Percentiles rank a stretch among this genome's conserved stretches.
Evolutionary conservation across 1,140 invertebrate genomes (phyloP).

Genomic region (Conus betulinus): DNA sequence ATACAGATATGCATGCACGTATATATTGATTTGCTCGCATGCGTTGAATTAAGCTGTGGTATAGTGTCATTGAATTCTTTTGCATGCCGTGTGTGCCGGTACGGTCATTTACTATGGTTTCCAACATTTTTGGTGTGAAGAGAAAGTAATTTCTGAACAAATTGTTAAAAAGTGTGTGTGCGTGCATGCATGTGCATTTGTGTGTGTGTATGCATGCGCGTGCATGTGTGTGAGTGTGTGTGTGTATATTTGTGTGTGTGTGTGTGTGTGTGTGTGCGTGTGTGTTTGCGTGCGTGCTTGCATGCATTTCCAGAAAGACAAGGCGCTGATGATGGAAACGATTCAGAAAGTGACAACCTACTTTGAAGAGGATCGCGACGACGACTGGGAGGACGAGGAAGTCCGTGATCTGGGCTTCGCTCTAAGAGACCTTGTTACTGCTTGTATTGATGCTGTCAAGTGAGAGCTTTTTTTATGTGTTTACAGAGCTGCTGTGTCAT

Average conservation of each 20-base stretch:
- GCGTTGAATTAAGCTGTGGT: no score
- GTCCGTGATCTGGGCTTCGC: not conserved
- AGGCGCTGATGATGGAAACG: constrained; percentile 18
- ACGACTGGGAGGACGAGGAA: constrained; percentile 5
- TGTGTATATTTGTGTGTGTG: constrained; percentile 1
- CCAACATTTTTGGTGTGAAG: no score
- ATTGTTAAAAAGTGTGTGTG: no score
- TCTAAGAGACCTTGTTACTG: not conserved
- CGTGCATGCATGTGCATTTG: no score
- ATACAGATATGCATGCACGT: no score
- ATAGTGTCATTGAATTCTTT: no score
- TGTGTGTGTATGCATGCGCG: not conserved
- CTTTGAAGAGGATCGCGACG: constrained; percentile 9
- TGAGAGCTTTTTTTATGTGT: not conserved
- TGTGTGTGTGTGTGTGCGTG: not conserved
- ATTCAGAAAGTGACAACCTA: not conserved
- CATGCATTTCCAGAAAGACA: constrained; percentile 30
- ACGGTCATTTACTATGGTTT: no score
- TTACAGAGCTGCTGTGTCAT: not conserved
- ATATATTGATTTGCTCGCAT: no score
- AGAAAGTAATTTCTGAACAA: no score
- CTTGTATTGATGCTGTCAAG: constrained; percentile 13
- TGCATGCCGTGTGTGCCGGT: no score
- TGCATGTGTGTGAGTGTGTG: not conserved
- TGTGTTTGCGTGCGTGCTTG: no score